Evolutionary conservation across 2,797 vertebrate genomes (phyloP), one percentile per base, ranked within the genome.

Genomic region (Crypturellus tataupa): DNA sequence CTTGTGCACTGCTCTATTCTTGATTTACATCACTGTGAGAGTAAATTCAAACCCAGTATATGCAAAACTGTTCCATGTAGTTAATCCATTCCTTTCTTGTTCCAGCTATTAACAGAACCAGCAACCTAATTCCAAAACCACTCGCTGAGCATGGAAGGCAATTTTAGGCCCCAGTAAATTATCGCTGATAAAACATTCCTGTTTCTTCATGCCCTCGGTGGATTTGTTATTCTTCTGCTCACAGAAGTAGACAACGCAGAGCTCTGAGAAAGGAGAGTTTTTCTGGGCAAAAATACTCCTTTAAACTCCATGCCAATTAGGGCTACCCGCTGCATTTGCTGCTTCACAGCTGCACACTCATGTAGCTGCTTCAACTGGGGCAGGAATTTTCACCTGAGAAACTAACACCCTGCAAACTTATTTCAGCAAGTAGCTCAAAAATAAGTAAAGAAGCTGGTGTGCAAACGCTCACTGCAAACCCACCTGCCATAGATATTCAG

Each of bases 131-230:
- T 89, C 96, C 92, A 47, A 92, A 92, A 79, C 88, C 85, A 51
- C 85, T 79, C 78, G 49, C 80, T 93, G 91, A 87, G 93, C 75
- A 42, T 49, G 81, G 87, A 81, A 88, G 49, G 86, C 88, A 95
- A 86, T 93, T 95, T 56, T 89, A 92, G 96, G 94, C 96, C 95
- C 88, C 91, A 94, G 94, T 69, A 94, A 96, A 97, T 96, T 90
- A 93, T 70, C 63, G 63, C 79, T 85, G 95, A 91, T 95, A 93
- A 91, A 96, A 71, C 79, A 84, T 93, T 96, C 96, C 90, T 96
- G 95, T 96, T 96, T 84, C 90, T 96, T 96, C 95, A 89, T 47
- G 93, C 89, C 93, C 77, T 89, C 49, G 53, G 58, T 68, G 78
- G 75, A 94, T 94, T 93, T 90, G 64, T 93, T 86, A 56, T 93